Conservation (phyloP, 2,888 invertebrate genomes). For the Phortica magna region DNA sequence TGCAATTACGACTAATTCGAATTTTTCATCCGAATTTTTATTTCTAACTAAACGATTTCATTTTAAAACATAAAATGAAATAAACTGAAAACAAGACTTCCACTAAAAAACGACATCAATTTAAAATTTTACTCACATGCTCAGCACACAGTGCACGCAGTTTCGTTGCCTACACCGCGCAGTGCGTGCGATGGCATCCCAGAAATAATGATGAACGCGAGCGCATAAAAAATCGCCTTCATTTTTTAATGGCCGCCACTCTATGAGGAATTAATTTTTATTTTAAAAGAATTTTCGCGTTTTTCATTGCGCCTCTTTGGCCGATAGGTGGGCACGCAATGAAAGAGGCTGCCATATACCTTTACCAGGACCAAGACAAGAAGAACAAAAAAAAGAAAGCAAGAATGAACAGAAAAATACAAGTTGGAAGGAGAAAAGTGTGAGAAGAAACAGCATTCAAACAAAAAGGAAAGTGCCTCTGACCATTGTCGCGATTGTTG, state of each 20-base stretch:
- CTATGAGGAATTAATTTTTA: slow-evolving; percentile 55
- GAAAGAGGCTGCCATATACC: not conserved
- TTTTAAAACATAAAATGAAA: too few species aligned
- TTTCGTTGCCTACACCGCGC: not conserved
- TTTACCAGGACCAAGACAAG: not conserved
- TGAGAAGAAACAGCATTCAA: not conserved
- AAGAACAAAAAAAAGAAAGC: not conserved
- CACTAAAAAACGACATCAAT: too few species aligned
- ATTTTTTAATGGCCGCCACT: slow-evolving; percentile 55
- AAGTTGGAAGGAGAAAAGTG: not conserved
- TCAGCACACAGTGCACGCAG: not conserved
- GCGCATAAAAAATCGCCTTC: slow-evolving; percentile 46
- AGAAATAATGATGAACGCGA: slow-evolving; percentile 27
- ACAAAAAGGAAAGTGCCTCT: slow-evolving; percentile 27
- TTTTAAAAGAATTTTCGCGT: slow-evolving; percentile 43
- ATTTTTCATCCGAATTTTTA: too few species aligned
- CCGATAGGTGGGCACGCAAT: slow-evolving; percentile 22
- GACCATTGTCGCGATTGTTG: not conserved
- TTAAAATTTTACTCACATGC: too few species aligned
- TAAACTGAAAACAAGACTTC: too few species aligned
- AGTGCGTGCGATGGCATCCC: slow-evolving; percentile 10
- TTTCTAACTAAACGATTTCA: too few species aligned
- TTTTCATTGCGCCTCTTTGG: not conserved
- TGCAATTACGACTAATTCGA: too few species aligned
- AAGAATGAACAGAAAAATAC: not conserved